Percentiles rank a stretch among this genome's conserved stretches.
These are phyloP conservation scores for Steinernema carpocapsae DNA, from an alignment of 2,888 invertebrate species.

Conservation along the genomic window DNA sequence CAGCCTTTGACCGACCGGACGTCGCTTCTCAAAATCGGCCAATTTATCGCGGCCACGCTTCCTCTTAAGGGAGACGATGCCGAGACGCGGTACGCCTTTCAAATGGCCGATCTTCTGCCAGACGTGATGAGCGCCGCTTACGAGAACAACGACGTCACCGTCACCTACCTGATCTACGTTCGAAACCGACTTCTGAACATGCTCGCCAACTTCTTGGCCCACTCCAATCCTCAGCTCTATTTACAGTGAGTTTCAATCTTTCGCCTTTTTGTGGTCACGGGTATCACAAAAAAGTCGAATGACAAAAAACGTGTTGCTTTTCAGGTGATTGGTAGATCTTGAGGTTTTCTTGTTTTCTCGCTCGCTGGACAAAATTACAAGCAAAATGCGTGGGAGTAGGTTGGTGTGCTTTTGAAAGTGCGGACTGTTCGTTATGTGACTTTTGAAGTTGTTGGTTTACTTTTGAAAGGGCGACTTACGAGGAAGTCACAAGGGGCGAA, in stretches of 20 bases:
- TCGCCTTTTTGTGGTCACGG: not conserved
- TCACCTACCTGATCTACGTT: slow-evolving; percentile 59
- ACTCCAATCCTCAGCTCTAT: slow-evolving; percentile 55
- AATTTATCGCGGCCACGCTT: slow-evolving; percentile 88
- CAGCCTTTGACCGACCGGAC: slow-evolving; percentile 71
- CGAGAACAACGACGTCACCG: slow-evolving; percentile 28
- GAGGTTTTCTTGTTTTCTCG: too few relatives aligned
- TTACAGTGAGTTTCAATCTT: slow-evolving; percentile 45
- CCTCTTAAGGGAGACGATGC: slow-evolving; percentile 71
- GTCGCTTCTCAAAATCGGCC: slow-evolving; percentile 78
- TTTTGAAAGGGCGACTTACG: too few relatives aligned
- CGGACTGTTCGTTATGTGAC: too few relatives aligned
- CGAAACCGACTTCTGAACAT: slow-evolving; percentile 67
- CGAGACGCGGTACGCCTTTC: slow-evolving; percentile 52
- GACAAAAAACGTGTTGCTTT: too few relatives aligned
- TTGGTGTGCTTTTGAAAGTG: too few relatives aligned
- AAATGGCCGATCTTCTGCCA: slow-evolving; percentile 56
- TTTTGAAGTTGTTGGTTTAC: too few relatives aligned
- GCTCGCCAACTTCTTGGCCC: slow-evolving; percentile 60
- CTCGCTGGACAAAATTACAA: too few relatives aligned
- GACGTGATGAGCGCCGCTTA: slow-evolving; percentile 37
- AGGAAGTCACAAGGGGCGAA: too few relatives aligned
- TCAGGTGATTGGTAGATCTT: too few relatives aligned
- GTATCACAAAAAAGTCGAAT: not conserved
- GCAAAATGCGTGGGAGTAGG: too few relatives aligned